Conservation (phyloP, 30 jellyfish, hydroid and myxozoan species). For the Hydra vulgaris region DNA sequence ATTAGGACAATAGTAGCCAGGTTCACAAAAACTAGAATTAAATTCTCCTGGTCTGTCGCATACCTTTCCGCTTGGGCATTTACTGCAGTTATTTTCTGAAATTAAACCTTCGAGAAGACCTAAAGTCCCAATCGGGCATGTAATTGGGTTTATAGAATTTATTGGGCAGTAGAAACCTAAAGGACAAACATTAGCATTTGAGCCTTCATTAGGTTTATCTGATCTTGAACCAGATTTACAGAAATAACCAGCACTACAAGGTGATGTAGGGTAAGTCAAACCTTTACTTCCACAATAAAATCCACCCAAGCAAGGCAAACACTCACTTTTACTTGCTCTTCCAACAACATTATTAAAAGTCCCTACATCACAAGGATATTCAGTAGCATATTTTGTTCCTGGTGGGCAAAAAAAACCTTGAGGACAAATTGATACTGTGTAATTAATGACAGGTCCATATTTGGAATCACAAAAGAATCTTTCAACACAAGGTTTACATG, state of each 20-base stretch:
- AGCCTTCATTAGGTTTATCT: constrained; percentile 83
- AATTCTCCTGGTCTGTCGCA: constrained; percentile 78
- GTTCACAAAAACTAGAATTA: constrained; percentile 63
- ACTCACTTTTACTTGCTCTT: constrained; percentile 44
- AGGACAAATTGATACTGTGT: constrained; percentile 66
- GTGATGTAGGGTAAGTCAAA: constrained; percentile 62
- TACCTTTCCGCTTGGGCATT: constrained; percentile 73
- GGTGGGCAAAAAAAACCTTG: constrained; percentile 80
- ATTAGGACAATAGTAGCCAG: constrained; percentile 79
- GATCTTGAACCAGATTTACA: constrained; percentile 94
- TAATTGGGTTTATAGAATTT: constrained; percentile 69
- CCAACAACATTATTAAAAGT: constrained; percentile 86
- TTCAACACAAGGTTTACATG: constrained; percentile 70
- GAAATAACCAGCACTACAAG: constrained; percentile 74
- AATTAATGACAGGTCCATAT: constrained; percentile 74
- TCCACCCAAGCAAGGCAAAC: constrained; percentile 84
- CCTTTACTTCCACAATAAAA: constrained; percentile 87
- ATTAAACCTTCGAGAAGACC: constrained; percentile 53
- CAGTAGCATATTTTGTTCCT: constrained; percentile 57
- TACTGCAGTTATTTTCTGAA: constrained; percentile 43
- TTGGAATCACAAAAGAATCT: constrained; percentile 88
- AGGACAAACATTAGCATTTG: constrained; percentile 83
- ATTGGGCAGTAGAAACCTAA: constrained; percentile 76
- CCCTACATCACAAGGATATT: constrained; percentile 78
- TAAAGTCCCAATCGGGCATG: constrained; percentile 76